Percentiles rank a stretch among this genome's conserved stretches.
These are phyloP conservation scores for Arrhopalites spinosus DNA, from an alignment of 2,888 invertebrate species.

Conservation along the genomic window DNA sequence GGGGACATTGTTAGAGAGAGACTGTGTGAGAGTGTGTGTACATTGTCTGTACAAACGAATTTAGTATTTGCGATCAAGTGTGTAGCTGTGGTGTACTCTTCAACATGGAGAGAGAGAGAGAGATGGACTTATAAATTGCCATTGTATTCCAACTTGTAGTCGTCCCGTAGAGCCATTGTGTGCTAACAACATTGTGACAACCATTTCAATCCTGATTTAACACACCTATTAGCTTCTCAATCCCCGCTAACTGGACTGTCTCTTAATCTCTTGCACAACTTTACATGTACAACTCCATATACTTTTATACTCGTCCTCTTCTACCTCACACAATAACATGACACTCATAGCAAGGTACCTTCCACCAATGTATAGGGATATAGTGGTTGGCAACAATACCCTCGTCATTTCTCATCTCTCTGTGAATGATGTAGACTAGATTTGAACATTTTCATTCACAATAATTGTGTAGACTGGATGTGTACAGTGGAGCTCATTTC, in stretches of 20 bases:
- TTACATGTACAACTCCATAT: neutral
- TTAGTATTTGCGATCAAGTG: slow-evolving; percentile 1
- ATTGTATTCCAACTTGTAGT: slow-evolving; percentile 26
- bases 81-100: neutral
- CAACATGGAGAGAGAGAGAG: neutral
- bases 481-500: neutral
- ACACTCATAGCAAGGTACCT: too few relatives aligned
- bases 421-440: neutral
- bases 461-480: neutral
- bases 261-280: neutral
- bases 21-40: neutral
- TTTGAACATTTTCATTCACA: neutral
- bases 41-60: slow-evolving; percentile 5
- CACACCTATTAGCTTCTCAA: slow-evolving; percentile 43
- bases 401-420: neutral
- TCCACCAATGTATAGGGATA: too few relatives aligned
- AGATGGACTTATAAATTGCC: slow-evolving; percentile 1
- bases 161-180: slow-evolving; percentile 32
- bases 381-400: neutral
- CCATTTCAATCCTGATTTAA: slow-evolving; percentile 43
- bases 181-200: slow-evolving; percentile 48
- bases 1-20: neutral
- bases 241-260: slow-evolving; percentile 25
- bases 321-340: neutral
- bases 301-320: neutral